A percentile compares a stretch with the other conserved stretches of the same genome.
Evolutionary conservation across 2,797 vertebrate species (phyloP).

Genomic region (Geotrypetes seraphini): DNA sequence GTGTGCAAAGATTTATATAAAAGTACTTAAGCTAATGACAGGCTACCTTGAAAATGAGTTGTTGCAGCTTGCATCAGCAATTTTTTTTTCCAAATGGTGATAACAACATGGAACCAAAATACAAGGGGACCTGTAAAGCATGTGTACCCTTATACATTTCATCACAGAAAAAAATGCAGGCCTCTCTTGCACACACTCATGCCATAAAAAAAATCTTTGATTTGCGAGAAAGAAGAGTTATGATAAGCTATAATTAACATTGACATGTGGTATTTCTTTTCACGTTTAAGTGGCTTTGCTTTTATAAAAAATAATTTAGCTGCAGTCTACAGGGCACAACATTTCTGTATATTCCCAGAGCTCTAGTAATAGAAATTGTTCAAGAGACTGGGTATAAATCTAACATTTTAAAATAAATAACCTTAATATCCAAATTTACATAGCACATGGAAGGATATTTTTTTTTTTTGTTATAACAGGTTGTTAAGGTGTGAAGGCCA

Average conservation of each 20-base stretch:
- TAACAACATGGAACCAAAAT: background rate
- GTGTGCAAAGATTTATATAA: slow-evolving; percentile 1
- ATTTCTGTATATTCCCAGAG: background rate
- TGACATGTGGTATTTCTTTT: slow-evolving; percentile 13
- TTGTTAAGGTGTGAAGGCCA: no score
- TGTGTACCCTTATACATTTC: background rate
- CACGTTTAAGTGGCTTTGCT: slow-evolving; percentile 7
- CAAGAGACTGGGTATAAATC: background rate
- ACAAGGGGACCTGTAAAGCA: background rate
- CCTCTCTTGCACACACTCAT: slow-evolving; percentile 15
- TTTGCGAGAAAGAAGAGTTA: slow-evolving; percentile 12
- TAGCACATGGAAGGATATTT: no score
- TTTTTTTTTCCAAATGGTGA: background rate
- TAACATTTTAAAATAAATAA: no score
- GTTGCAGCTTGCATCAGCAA: background rate
- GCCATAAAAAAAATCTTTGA: slow-evolving; percentile 20
- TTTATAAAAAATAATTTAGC: slow-evolving; percentile 21
- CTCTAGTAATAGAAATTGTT: background rate
- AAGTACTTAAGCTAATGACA: background rate
- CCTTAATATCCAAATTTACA: no score
- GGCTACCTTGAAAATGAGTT: background rate
- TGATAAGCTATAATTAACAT: slow-evolving; percentile 10
- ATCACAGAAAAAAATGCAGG: slow-evolving; percentile 16
- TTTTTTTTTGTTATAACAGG: no score
- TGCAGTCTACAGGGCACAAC: slow-evolving; percentile 3